These are phyloP conservation scores for Prietella phreatophila DNA, from an alignment of 2,113 vertebrate species.

Conservation along the genomic window DNA sequence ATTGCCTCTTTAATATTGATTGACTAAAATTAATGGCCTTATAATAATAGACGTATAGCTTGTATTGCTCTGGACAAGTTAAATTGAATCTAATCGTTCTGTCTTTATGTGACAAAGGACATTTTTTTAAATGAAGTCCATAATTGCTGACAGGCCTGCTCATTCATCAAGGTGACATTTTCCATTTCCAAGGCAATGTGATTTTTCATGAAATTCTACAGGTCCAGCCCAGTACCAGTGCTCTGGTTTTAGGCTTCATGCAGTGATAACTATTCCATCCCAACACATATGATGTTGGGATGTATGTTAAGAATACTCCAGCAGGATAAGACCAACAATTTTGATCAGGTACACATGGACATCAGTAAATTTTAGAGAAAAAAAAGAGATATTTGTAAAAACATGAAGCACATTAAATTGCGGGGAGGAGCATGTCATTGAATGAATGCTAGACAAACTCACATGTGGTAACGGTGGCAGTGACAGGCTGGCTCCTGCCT, in stretches of 20 bases:
- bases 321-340: background rate
- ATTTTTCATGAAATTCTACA: conserved; percentile 25
- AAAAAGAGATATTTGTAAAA: background rate
- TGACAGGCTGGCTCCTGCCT: conserved; percentile 85
- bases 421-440: background rate
- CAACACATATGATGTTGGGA: background rate
- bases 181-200: conserved; percentile 35
- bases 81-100: conserved; percentile 67
- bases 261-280: background rate
- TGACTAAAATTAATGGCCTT: conserved; percentile 68
- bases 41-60: conserved; percentile 61
- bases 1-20: conserved; percentile 72
- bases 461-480: conserved; percentile 85
- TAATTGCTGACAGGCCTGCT: conserved; percentile 58
- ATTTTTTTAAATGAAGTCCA: conserved; percentile 57
- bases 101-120: conserved; percentile 57
- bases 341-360: background rate
- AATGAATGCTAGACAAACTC: conserved; percentile 58
- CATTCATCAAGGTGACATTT: conserved; percentile 62
- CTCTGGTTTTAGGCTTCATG: background rate
- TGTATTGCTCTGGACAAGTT: conserved; percentile 66
- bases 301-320: background rate
- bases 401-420: background rate
- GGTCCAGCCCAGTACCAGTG: background rate
- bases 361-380: background rate